Base-by-base conservation (phyloP, 2,797 vertebrate genomes). In the Moxostoma hubbsi region DNA sequence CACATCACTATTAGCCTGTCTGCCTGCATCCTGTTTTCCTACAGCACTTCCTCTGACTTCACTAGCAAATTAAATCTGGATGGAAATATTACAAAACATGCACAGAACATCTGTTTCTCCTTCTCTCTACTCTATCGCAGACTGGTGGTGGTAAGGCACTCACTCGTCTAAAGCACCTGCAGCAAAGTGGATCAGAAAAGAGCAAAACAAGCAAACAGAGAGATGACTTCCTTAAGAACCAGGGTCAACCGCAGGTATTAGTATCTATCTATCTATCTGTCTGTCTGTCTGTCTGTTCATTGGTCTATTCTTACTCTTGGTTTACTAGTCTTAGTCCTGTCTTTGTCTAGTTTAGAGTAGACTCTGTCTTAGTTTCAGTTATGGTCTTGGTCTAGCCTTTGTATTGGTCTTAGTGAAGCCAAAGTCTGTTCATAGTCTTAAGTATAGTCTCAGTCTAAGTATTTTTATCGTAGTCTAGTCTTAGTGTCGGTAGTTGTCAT, bases 171-270 rank as follows among this genome's bases (percentile, higher is more conserved):
- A 98, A 98, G 93, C 95, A 96, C 54, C 90, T 95, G 85, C 97
- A 96, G 90, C 95, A 96, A 74, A 94, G 95, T 90, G 96, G 95
- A 89, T 94, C 96, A 0, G 97, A 99, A 88, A 98, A 97, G 86
- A 91, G 90, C 91, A 99, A 97, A 86, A 94, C 95, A 71, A 87
- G 93, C 87, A 99, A 96, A 85, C 94, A 95, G 89, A 92, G 95
- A 80, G 95, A 98, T 5, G 97, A 99, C 76, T 96, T 96, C 90
- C 84, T 97, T 90, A 92, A 96, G 91, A 94, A 90, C 91, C 97
- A 97, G 90, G 95, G 96, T 87, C 96, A 97, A 89, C 96, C 91
- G 77, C 92, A 93, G 92, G 92, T 93, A 93, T 7, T 10, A 9
- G 58, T 61, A 10, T 61, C 18, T 36, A 18, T 24, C 59, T 62